Evolutionary conservation across 1,140 invertebrate genomes (phyloP).

Genomic region (Drosophila pruinosa): DNA sequence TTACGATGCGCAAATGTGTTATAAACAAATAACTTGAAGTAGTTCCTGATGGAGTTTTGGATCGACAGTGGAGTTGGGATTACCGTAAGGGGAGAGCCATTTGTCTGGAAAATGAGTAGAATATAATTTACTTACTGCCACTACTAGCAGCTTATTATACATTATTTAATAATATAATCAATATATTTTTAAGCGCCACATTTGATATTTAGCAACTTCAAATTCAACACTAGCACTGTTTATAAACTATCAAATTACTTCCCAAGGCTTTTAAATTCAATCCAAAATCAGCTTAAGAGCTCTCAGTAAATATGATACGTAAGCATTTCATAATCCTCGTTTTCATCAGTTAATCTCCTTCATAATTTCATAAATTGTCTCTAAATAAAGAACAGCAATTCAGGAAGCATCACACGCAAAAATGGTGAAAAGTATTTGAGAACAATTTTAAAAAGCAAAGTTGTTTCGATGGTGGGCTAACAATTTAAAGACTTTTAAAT

Average conservation of each 20-base stretch:
- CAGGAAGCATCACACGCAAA: not conserved
- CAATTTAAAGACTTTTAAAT: constrained; percentile 6
- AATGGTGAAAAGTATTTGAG: constrained; percentile 20
- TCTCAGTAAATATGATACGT: too few relatives aligned
- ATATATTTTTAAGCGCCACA: too few relatives aligned
- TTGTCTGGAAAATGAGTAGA: constrained; percentile 24
- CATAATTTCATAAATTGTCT: not conserved
- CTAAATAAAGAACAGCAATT: not conserved
- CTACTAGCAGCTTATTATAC: too few relatives aligned
- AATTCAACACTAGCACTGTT: too few relatives aligned
- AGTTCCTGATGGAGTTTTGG: not conserved
- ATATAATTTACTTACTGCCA: constrained; percentile 3
- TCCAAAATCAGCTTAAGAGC: too few relatives aligned
- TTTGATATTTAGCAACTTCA: too few relatives aligned
- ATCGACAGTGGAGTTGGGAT: not conserved
- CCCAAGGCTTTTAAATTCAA: too few relatives aligned
- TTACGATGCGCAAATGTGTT: constrained; percentile 68
- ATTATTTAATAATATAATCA: too few relatives aligned
- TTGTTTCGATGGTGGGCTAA: not conserved
- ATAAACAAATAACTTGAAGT: constrained; percentile 37
- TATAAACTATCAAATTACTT: too few relatives aligned
- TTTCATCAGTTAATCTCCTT: too few relatives aligned
- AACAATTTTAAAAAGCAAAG: constrained; percentile 27
- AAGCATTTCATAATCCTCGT: too few relatives aligned
- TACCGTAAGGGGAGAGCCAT: not conserved